phyloP scores from a whole-genome alignment of 2,888 invertebrate genomes.

The Acleris sparsana region DNA sequence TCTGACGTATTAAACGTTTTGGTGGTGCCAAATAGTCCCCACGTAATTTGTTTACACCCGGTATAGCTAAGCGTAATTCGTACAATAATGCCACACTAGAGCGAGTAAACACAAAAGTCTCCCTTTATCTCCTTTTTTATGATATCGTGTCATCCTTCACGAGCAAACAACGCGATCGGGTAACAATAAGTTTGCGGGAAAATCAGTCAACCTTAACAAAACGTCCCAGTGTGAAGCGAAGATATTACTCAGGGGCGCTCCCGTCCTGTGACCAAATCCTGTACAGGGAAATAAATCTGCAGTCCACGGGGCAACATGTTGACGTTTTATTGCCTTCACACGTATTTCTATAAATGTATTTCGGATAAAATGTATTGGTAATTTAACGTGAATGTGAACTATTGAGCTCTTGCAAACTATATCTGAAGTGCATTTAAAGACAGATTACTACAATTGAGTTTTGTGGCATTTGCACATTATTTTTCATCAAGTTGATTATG shows the following conservation, averaged over 20 bases:
- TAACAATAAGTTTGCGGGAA: conserved; percentile 47
- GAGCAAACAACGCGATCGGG: conserved; percentile 29
- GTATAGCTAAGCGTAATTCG: no score
- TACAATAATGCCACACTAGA: neutral
- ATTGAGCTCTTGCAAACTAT: neutral
- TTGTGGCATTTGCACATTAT: no score
- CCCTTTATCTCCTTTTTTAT: conserved; percentile 11
- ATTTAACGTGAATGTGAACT: neutral
- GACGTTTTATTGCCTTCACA: conserved; percentile 17
- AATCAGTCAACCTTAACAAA: conserved; percentile 50
- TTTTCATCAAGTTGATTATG: no score
- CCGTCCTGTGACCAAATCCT: conserved; percentile 38
- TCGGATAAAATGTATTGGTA: no score
- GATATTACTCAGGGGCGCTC: conserved; percentile 38
- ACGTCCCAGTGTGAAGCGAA: conserved; percentile 41
- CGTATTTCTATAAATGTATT: neutral
- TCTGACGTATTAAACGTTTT: no score
- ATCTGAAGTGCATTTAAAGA: no score
- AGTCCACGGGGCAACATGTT: conserved; percentile 38
- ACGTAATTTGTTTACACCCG: no score
- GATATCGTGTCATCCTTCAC: conserved; percentile 23
- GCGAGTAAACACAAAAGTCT: conserved; percentile 13
- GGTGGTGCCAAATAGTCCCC: no score
- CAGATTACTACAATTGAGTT: no score
- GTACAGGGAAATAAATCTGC: conserved; percentile 41